These are phyloP conservation scores for Lucifuga dentata DNA, from an alignment of 2,113 vertebrate species.

Conservation along the genomic window DNA sequence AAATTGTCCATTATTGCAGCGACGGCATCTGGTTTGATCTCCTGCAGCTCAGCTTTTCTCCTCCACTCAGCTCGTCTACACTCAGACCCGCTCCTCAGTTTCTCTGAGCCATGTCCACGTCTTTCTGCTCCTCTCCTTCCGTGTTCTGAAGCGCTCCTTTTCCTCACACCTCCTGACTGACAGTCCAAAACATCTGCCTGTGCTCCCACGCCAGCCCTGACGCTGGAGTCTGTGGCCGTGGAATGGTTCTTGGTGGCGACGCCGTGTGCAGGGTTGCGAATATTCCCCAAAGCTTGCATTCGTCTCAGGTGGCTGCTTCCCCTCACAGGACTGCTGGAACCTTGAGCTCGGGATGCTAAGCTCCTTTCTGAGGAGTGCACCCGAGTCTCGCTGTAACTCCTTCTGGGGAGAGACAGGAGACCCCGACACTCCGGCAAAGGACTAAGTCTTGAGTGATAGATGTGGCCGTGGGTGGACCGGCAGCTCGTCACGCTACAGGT, in stretches of 20 bases:
- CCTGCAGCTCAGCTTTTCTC: slow-evolving; percentile 10
- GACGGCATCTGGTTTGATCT: slow-evolving; percentile 62
- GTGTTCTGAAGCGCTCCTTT: slow-evolving; percentile 65
- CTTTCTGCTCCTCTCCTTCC: slow-evolving; percentile 24
- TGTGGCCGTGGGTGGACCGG: slow-evolving; percentile 48
- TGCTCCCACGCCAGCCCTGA: not conserved
- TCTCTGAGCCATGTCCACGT: slow-evolving; percentile 27
- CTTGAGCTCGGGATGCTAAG: slow-evolving; percentile 11
- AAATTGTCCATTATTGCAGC: slow-evolving; percentile 61
- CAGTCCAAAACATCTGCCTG: slow-evolving; percentile 6
- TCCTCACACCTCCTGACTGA: slow-evolving; percentile 18
- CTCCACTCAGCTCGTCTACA: slow-evolving; percentile 41
- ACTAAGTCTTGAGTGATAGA: slow-evolving; percentile 52
- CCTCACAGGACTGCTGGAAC: slow-evolving; percentile 54
- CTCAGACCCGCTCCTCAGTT: slow-evolving; percentile 59
- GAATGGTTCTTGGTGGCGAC: slow-evolving; percentile 17
- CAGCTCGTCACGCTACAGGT: slow-evolving; percentile 49
- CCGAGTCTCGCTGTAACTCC: slow-evolving; percentile 81
- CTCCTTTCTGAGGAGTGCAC: slow-evolving; percentile 30
- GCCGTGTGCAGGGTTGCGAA: slow-evolving; percentile 67
- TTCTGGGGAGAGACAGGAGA: slow-evolving; percentile 40
- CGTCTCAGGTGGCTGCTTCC: slow-evolving; percentile 70
- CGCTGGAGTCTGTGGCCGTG: slow-evolving; percentile 6
- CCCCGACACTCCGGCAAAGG: slow-evolving; percentile 44
- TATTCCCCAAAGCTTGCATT: slow-evolving; percentile 82